phyloP scores from a whole-genome alignment of 2,113 vertebrate species.

The Microtus montanus region DNA sequence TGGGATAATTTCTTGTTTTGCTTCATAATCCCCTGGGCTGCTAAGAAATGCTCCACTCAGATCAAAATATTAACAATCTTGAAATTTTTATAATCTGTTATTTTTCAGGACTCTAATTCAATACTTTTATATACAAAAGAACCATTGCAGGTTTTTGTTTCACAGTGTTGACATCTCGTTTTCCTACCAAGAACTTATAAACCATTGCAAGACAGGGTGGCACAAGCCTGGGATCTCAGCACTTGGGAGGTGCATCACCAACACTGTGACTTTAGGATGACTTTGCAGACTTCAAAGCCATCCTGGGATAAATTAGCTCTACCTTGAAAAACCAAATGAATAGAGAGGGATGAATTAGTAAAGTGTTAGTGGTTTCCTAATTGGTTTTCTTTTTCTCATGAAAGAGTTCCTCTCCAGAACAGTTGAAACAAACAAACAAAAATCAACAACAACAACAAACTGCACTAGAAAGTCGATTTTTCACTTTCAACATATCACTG shows the following conservation, averaged over 20 bases:
- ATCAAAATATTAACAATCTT: slow-evolving; percentile 26
- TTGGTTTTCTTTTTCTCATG: not conserved
- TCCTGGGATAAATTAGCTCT: not conserved
- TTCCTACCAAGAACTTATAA: slow-evolving; percentile 48
- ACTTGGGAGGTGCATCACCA: not conserved
- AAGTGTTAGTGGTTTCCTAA: not conserved
- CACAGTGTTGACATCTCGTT: not conserved
- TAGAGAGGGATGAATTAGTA: not conserved
- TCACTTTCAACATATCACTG: not conserved
- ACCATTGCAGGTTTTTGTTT: slow-evolving; percentile 4
- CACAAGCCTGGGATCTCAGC: not conserved
- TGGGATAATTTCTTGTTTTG: not conserved
- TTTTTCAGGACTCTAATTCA: slow-evolving; percentile 35
- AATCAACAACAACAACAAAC: not conserved
- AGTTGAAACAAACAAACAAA: not conserved
- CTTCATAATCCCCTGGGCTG: slow-evolving; percentile 15
- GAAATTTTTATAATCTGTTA: slow-evolving; percentile 36
- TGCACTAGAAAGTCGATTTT: not conserved
- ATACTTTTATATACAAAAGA: slow-evolving; percentile 28
- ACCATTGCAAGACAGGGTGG: not conserved
- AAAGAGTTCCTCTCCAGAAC: slow-evolving; percentile 25
- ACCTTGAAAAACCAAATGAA: not conserved
- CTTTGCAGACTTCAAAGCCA: not conserved
- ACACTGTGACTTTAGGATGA: not conserved
- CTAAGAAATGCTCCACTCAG: slow-evolving; percentile 38